Evolutionary conservation across 2,797 vertebrate genomes (phyloP), one percentile per base, ranked within the genome.

Genomic region (Etheostoma perlongum): DNA sequence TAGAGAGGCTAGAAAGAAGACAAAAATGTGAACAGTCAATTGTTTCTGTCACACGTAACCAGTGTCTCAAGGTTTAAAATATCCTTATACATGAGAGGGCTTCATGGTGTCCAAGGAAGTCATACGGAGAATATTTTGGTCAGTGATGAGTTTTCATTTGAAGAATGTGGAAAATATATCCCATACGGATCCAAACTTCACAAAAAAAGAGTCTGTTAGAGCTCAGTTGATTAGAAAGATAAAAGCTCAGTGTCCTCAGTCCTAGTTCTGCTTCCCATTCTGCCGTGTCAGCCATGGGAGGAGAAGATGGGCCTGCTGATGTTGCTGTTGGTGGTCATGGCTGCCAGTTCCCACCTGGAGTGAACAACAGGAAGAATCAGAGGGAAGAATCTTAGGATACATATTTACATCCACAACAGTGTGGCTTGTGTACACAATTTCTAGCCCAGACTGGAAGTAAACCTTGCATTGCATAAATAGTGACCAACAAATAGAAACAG

Each of bases 271-370:
- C 52, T 70, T 77, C 58, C 68, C 54, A 58, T 75, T 62, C 67
- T 61, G 68, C 18, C 15, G n/a, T 10, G 54, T 95, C 94, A 99
- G 87, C 98, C 98, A 11, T 99, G 98, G 71, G 98, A 98, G 33
- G 98, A 99, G 91, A 98, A 96, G 65, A 99, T 98, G 76, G 98
- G 98, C 21, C 98, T 96, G 91, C 98, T 99, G 94, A 99, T 99
- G 95, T 96, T 99, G 94, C 98, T 99, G 95, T 99, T 99, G 40
- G 98, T 99, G 18, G 98, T 99, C 98, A 99, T 99, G 85, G 98
- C 98, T 0, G 97, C 95, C 90, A 99, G 95, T 89, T 99, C 98
- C 98, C 98, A 99, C 95, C 98, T 98, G 87, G 46, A 91, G 66
- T 16, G 64, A 49, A 74, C 21, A 66, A 84, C 9, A 62, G 30